phyloP scores from a whole-genome alignment of 2,797 vertebrate species.

The Brachyrhaphis roseni region DNA sequence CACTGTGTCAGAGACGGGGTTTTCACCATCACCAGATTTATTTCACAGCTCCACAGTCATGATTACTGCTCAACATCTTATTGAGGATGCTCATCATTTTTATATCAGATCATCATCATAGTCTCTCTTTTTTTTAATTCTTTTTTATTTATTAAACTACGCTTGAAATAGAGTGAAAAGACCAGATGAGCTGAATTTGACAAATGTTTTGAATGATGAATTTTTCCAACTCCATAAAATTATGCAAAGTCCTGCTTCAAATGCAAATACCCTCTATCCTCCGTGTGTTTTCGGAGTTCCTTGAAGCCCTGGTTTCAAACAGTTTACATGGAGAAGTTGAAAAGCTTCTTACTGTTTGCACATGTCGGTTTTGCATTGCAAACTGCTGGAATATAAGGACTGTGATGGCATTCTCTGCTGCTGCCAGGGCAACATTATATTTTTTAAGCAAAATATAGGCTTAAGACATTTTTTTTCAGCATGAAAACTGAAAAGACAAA shows the following conservation, averaged over 20 bases:
- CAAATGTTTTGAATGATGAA: slow-evolving; percentile 19
- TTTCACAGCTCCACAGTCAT: slow-evolving; percentile 27
- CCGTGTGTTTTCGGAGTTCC: slow-evolving; percentile 10
- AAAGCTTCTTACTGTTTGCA: slow-evolving; percentile 19
- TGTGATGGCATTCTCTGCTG: neutral
- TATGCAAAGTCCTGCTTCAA: slow-evolving; percentile 42
- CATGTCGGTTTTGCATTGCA: neutral
- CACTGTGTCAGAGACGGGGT: neutral
- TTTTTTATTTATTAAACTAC: slow-evolving; percentile 10
- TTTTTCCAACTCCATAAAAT: slow-evolving; percentile 25
- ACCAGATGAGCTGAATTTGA: slow-evolving; percentile 17
- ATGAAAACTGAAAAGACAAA: neutral
- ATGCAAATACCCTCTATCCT: slow-evolving; percentile 40
- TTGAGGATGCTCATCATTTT: slow-evolving; percentile 29
- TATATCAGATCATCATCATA: slow-evolving; percentile 26
- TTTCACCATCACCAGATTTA: slow-evolving; percentile 31
- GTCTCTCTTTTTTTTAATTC: neutral
- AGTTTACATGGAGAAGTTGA: neutral
- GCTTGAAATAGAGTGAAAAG: slow-evolving; percentile 27
- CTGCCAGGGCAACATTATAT: neutral
- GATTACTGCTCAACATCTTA: slow-evolving; percentile 46
- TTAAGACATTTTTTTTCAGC: neutral
- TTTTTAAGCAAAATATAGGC: neutral
- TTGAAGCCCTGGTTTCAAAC: slow-evolving; percentile 2
- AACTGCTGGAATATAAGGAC: neutral